These are phyloP conservation scores for Listrodromus nycthemerus DNA, from an alignment of 2,888 invertebrate species.

Conservation along the genomic window DNA sequence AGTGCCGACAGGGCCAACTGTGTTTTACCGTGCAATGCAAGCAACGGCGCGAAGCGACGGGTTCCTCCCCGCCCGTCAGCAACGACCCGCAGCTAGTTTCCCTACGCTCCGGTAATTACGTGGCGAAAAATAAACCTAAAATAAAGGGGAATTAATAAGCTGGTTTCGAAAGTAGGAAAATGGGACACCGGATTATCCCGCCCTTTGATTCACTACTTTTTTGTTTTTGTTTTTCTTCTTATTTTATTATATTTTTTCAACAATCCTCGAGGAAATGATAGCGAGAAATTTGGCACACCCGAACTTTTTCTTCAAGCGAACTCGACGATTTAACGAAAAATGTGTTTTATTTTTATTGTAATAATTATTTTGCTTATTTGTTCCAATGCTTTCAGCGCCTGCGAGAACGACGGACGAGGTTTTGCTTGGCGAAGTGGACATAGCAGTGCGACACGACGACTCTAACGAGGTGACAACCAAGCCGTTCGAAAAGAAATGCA, in stretches of 20 bases:
- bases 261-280: background rate
- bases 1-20: conserved; percentile 15
- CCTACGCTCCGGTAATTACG: conserved; percentile 56
- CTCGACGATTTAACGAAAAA: too few species aligned
- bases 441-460: conserved; percentile 72
- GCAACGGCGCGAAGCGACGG: conserved; percentile 22
- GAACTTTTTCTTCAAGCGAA: too few species aligned
- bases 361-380: background rate
- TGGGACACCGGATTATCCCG: background rate
- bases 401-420: conserved; percentile 76
- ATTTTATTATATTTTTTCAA: background rate
- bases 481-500: conserved; percentile 77
- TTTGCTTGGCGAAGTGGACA: conserved; percentile 79
- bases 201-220: background rate
- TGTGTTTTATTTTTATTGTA: too few species aligned
- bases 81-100: conserved; percentile 33
- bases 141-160: background rate
- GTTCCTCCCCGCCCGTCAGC: conserved; percentile 54
- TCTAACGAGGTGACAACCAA: conserved; percentile 76
- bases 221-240: background rate
- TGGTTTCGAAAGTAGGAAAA: background rate
- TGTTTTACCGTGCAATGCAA: conserved; percentile 16
- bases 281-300: too few species aligned
- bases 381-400: conserved; percentile 76
- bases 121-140: conserved; percentile 21